Conservation (phyloP, 2,797 vertebrate genomes). For the Chelidonichthys spinosus region DNA sequence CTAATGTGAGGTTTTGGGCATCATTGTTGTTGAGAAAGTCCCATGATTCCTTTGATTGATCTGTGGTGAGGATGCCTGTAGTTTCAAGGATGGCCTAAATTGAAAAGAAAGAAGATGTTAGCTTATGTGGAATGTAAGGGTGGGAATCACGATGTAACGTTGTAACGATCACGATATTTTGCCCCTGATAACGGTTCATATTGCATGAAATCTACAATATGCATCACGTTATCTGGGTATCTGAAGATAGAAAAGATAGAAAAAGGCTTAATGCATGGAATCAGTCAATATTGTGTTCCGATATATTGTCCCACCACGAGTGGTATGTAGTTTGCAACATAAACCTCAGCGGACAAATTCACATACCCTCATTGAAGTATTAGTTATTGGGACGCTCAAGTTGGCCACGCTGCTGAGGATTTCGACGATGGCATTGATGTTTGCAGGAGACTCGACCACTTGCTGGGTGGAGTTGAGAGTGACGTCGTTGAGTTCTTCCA, state of each 20-base stretch:
- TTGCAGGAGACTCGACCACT: slow-evolving; percentile 62
- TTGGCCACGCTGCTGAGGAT: slow-evolving; percentile 81
- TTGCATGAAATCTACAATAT: no score
- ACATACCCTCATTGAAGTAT: slow-evolving; percentile 60
- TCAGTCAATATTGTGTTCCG: not conserved
- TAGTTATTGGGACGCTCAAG: not conserved
- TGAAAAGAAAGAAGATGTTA: slow-evolving; percentile 21
- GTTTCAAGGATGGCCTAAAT: slow-evolving; percentile 84
- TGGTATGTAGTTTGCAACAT: no score
- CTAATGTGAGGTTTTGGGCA: not conserved
- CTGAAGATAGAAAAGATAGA: no score
- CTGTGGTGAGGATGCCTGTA: slow-evolving; percentile 72
- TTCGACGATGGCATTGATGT: slow-evolving; percentile 74
- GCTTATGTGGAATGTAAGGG: not conserved
- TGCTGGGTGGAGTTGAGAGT: fast-evolving
- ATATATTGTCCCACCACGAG: no score
- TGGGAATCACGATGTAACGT: no score
- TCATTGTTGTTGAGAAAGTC: slow-evolving; percentile 57
- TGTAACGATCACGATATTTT: no score
- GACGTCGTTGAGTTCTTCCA: slow-evolving; percentile 24
- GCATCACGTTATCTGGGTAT: no score
- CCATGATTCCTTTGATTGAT: slow-evolving; percentile 67
- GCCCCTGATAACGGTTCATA: no score
- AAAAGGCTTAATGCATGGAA: no score
- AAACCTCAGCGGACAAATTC: fast-evolving